phyloP scores from a whole-genome alignment of 2,797 vertebrate species.

The Rhabdophis nuchalis region DNA sequence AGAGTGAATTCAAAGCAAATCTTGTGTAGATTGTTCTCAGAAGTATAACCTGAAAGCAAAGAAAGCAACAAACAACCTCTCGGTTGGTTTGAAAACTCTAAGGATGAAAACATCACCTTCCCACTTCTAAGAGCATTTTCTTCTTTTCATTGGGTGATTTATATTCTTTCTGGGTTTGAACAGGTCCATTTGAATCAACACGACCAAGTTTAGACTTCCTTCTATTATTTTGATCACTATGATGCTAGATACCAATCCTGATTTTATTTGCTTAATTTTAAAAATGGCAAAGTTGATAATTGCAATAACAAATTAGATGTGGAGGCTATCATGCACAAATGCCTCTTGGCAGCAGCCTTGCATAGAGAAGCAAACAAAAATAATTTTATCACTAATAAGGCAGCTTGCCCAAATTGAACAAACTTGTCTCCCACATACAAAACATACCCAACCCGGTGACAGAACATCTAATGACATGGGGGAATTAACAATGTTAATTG shows the following conservation, averaged over 20 bases:
- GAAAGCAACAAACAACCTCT: neutral
- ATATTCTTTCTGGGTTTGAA: neutral
- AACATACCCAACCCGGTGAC: neutral
- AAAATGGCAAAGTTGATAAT: slow-evolving; percentile 15
- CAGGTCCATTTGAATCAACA: slow-evolving; percentile 4
- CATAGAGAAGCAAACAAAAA: neutral
- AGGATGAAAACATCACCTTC: neutral
- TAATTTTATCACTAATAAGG: slow-evolving; percentile 16
- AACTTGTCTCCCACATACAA: neutral
- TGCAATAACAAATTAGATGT: slow-evolving; percentile 17
- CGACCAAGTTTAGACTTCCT: neutral
- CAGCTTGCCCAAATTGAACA: neutral
- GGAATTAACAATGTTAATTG: neutral
- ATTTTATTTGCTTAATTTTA: slow-evolving; percentile 14
- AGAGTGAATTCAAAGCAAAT: neutral
- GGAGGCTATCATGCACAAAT: neutral
- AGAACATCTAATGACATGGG: neutral
- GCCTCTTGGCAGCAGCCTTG: neutral
- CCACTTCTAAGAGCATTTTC: neutral
- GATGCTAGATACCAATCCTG: neutral
- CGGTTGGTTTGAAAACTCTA: neutral
- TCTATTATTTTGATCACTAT: neutral
- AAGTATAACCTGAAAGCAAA: neutral
- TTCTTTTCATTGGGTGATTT: neutral
- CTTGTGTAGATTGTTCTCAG: slow-evolving; percentile 6